Base-by-base conservation (phyloP, 1,140 invertebrate genomes). In the Drosophila sp. region DNA sequence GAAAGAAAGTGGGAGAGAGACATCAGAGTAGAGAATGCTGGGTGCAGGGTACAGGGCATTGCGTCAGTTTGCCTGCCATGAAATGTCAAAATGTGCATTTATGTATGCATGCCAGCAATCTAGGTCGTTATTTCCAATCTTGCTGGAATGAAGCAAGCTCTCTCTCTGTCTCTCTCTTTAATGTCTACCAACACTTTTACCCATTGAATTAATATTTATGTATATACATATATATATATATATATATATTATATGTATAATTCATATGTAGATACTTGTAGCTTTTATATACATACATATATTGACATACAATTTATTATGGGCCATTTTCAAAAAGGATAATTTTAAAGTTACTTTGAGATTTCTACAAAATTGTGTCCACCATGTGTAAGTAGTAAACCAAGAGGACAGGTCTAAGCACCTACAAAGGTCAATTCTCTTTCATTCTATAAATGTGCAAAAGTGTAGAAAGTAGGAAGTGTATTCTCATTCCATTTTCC, bases 61-160 rank as follows among this genome's bases (percentile, higher is more conserved):
- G 61, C 73, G 65, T 66, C 73, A 76, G 73, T 73, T 30, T 32
- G 44, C 25, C 30, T n/a, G 50, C 40, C 60, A 76, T 76, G 76
- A 76, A 76, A 76, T 75, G 60, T 47, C 73, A 60, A 76, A 76
- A 76, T 76, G 72, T 76, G 73, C 73, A 76, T 66, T 76, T 76
- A 76, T 69, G 70, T 50, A 50, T 50, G 44, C 44, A 50, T 50
- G 44, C 44, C 23, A 27, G 25, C 44, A 50, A 50, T 50, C 44
- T 50, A 50, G 44, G 44, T 50, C 44, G 71, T 75, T 75, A 74
- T 58, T 63, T 60, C 57, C 70, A 61, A 58, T 47, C 71, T 75
- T 44, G 23, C 44, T 50, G 32, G 29, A 58, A 35, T 58, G 32
- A 50, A 41, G 40, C 40, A n/a, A 10, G n/a, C 40, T 3, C 40